Base-by-base conservation (phyloP, 2,113 vertebrate species). In the Barbus barbus region DNA sequence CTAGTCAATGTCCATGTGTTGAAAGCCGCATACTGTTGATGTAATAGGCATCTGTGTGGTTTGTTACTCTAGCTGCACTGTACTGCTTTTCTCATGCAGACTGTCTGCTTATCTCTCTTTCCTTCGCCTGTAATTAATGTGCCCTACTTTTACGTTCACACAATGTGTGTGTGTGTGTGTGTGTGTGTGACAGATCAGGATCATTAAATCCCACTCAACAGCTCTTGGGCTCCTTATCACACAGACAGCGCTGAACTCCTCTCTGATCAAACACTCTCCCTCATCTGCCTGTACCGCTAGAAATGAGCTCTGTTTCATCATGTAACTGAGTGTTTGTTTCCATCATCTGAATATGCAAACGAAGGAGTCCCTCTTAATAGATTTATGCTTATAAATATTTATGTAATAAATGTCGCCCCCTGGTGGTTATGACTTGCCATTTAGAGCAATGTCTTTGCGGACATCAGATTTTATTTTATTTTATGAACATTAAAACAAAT, bases 51-150 rank as follows among this genome's bases (percentile, higher is more conserved):
- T 11, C 41, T 44, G 41, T 44, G 41, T 44, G 41, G 9, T 44
- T 44, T 3, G 81, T 41, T 87, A 84, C 44, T 87, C 85, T 83
- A 28, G 48, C 75, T 58, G 22, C 36, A 51, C 87, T 91, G 89
- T 84, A 89, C 87, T 83, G 84, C 69, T 86, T 81, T 86, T 48
- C 61, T 56, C 74, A 83, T 77, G 84, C 80, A 81, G 80, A 84
- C 86, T 87, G 83, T 38, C 33, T 78, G 75, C 87, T 82, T 73
- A 78, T 61, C 78, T 85, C 77, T 75, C 67, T 69, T 53, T 71
- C 26, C 56, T 71, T 51, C 69, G 76, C 46, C 28, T 83, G 83
- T 84, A 69, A 78, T 78, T 53, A 78, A 78, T 78, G 74, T 84
- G 83, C 74, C 83, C 83, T 77, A 84, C 83, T 84, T 84, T 84